A percentile compares a stretch with the other conserved stretches of the same genome.
These are phyloP conservation scores for Bos javanicus DNA, from an alignment of 2,113 vertebrate species.

Conservation along the genomic window DNA sequence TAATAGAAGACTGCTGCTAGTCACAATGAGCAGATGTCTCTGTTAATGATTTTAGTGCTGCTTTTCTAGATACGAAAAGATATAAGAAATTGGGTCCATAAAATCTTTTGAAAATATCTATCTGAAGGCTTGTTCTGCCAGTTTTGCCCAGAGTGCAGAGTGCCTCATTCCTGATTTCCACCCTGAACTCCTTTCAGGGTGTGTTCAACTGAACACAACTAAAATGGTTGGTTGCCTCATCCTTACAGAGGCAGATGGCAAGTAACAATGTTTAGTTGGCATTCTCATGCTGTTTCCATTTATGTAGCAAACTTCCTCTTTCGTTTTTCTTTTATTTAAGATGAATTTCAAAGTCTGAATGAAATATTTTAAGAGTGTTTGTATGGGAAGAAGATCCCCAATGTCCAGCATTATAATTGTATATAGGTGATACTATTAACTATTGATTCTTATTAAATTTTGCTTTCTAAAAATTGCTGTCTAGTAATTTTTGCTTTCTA, in stretches of 20 bases:
- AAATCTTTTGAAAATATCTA: not conserved
- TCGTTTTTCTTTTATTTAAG: slow-evolving; percentile 5
- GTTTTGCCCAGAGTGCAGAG: not conserved
- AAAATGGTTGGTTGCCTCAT: not conserved
- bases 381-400: not conserved
- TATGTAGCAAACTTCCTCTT: not conserved
- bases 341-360: slow-evolving; percentile 25
- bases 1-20: not conserved
- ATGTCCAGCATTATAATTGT: not conserved
- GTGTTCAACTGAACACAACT: not conserved
- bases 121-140: not conserved
- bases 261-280: not conserved
- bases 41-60: not conserved
- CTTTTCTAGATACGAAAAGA: not conserved
- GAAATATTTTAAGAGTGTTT: not conserved
- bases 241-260: not conserved
- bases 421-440: not conserved
- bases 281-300: not conserved
- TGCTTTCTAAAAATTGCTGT: not conserved
- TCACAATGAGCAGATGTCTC: not conserved
- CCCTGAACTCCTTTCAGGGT: not conserved
- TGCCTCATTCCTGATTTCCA: not conserved
- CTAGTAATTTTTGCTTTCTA: not conserved
- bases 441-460: not conserved
- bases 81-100: not conserved